Evolutionary conservation across 2,888 invertebrate species (phyloP).

Genomic region (Silvanus unidentatus): DNA sequence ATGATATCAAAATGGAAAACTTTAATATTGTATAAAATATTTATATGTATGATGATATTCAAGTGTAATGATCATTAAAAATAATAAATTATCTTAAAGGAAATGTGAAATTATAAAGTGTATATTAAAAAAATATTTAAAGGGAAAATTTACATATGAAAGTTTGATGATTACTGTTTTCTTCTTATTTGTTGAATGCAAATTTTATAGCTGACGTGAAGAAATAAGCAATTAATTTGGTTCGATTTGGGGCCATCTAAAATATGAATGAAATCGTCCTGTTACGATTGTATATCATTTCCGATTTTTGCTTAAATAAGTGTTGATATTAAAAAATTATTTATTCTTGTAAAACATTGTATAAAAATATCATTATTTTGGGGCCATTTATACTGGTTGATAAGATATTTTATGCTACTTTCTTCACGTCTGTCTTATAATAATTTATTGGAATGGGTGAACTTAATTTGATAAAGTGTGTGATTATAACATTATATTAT

Average conservation of each 20-base stretch:
- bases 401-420: conserved; percentile 16
- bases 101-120: conserved; percentile 40
- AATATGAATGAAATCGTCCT: too few species aligned
- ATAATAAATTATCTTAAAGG: conserved; percentile 7
- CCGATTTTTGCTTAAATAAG: conserved; percentile 22
- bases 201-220: conserved; percentile 34
- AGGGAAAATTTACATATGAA: conserved; percentile 3
- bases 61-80: conserved; percentile 41
- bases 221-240: conserved; percentile 22
- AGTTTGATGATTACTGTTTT: conserved; percentile 26
- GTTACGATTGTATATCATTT: conserved; percentile 21
- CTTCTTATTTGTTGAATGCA: conserved; percentile 45
- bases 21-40: conserved; percentile 30
- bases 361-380: conserved; percentile 39
- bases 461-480: conserved; percentile 46
- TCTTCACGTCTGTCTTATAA: conserved; percentile 37
- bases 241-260: conserved; percentile 29
- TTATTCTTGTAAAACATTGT: conserved; percentile 39
- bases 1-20: conserved; percentile 32
- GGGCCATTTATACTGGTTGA: conserved; percentile 28
- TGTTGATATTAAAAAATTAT: conserved; percentile 37
- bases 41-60: conserved; percentile 39
- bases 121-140: conserved; percentile 38
- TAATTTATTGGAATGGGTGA: conserved; percentile 34
- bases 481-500: conserved; percentile 39